Evolutionary conservation across 2,797 vertebrate species (phyloP), one percentile per base, ranked within the genome.

Genomic region (Leptodactylus fallax): DNA sequence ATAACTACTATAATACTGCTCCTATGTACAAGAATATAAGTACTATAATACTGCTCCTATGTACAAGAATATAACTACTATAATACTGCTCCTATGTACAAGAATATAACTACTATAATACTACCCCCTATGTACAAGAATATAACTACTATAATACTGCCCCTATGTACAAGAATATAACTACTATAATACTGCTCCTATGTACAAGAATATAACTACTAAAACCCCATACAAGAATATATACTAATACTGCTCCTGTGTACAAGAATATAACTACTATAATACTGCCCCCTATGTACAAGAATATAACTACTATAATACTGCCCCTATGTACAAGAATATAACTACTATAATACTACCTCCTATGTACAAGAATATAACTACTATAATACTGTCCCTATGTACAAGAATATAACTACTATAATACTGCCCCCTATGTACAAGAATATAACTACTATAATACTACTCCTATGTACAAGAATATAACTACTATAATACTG

Each of bases 281-380:
- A 36, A 36, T 36, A 36, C 36, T 36, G 36, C 36, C 36, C 36
- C 36, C 36, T 36, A 36, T 36, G 36, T 36, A 36, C 36, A 36
- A 36, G 36, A 36, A 36, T 36, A 36, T 36, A 36, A 36, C 4
- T 36, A 36, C 36, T 36, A 36, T 36, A 36, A 36, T 36, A 36
- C 36, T 36, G 4, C 58, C 6, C 63, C 63, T 67, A 67, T 67
- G 13, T 25, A 67, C 63, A 67, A 13, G 63, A 67, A 25, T 25
- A 13, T 67, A 67, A 67, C 23, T 67, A 67, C 63, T 67, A 67
- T 67, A 67, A 67, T 67, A 67, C 63, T 67, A n/a, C 63, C 63
- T 6, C 63, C 63, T 67, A 67, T 67, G 7, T 61, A 61, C 58
- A 67, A 13, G 23, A 25, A 67, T 67, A 23, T 25, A 25, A 67